Conservation (phyloP, 2,113 vertebrate genomes). For the Nipponia nippon region DNA sequence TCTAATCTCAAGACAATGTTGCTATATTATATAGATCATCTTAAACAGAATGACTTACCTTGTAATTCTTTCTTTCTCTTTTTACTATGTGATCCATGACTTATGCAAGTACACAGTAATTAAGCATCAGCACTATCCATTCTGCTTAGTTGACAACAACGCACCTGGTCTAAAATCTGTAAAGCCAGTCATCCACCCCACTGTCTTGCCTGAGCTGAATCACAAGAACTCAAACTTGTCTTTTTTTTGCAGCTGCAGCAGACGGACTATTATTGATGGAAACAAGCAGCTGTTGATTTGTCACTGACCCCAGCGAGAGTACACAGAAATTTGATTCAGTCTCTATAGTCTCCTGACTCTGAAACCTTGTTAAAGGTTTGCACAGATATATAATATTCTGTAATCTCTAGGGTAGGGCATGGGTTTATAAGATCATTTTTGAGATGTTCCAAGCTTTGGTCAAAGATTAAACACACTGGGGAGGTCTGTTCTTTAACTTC, state of each 20-base stretch:
- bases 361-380: conserved; percentile 5
- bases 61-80: conserved; percentile 1
- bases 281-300: conserved; percentile 23
- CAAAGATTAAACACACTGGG: not conserved
- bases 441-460: not conserved
- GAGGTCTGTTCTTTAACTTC: not conserved
- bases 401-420: not conserved
- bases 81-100: conserved; percentile 46
- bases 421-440: not conserved
- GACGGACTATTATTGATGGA: not conserved
- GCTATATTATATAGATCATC: not conserved
- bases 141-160: conserved; percentile 45
- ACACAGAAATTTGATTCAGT: conserved; percentile 1
- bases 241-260: not conserved
- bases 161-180: conserved; percentile 28
- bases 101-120: conserved; percentile 66
- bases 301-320: not conserved
- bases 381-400: not conserved
- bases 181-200: not conserved
- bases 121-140: conserved; percentile 45
- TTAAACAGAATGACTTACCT: conserved; percentile 28
- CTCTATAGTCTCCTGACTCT: not conserved
- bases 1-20: not conserved
- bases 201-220: not conserved
- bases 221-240: not conserved